Evolutionary conservation across 2,888 invertebrate genomes (phyloP), one percentile per base, ranked within the genome.

Genomic region (Lottia scabra): DNA sequence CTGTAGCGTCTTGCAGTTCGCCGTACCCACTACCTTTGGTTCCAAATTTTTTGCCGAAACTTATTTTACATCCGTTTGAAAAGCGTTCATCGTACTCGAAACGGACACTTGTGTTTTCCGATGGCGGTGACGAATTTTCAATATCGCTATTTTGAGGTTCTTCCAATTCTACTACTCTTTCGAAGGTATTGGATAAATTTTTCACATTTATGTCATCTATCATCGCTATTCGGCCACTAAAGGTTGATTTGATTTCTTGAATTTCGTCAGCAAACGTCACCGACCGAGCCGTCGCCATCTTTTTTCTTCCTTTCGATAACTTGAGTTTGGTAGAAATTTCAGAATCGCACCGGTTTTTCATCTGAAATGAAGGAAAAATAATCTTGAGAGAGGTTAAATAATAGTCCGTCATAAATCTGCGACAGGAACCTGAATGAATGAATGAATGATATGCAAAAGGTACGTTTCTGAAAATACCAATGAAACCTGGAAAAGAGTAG

Each of bases 1-100:
- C 76, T 1, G 78, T 78, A 0, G 80, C 81, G 69, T 83, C 80
- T 38, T 79, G 76, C 26, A 82, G 76, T 45, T 78, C 71, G 0
- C 80, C 81, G 6, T 70, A 43, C 0, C 65, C 67, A 23, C 72
- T 74, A 10, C 79, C 80, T 68, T 78, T 77, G 43, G 68, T 71
- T 3, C 81, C 83, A 63, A 81, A 80, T 27, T 69, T 72, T 4
- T 68, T 62, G 38, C 56, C 30, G 38, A 56, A 64, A 38, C 38
- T 45, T 23, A 63, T 63, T 10, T 23, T 30, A 70, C 19, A 65
- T 48, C 23, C 62, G 27, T 56, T 56, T 8, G 56, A 56, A 56
- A 23, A 23, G 3, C 23, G 19, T 23, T 56, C 56, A 23, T 56
- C 23, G 13, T 56, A 56, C 0, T 56, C 56, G 56, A 56, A 56